phyloP scores from a whole-genome alignment of 1,140 invertebrate species.

The Centruroides sculpturatus region DNA sequence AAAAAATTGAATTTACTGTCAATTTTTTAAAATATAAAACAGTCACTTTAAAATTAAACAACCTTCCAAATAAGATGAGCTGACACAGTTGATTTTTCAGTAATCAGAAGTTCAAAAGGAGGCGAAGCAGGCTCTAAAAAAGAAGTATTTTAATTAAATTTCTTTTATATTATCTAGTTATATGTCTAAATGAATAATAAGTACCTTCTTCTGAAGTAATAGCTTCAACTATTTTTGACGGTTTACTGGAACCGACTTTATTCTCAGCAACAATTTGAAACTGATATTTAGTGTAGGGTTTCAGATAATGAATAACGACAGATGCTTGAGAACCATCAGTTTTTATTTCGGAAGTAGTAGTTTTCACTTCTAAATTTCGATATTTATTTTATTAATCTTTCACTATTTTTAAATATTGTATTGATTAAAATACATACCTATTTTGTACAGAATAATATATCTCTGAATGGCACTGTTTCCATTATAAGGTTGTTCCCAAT shows the following conservation, averaged over 20 bases:
- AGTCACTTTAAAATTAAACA: neutral
- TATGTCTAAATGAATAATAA: too few relatives aligned
- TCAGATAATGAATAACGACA: slow-evolving; percentile 8
- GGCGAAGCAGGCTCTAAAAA: slow-evolving; percentile 27
- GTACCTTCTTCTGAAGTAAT: slow-evolving; percentile 66
- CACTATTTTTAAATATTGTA: too few relatives aligned
- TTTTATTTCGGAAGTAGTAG: slow-evolving; percentile 5
- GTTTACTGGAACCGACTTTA: slow-evolving; percentile 50
- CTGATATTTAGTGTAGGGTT: slow-evolving; percentile 1
- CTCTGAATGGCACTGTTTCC: slow-evolving; percentile 85
- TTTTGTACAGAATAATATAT: slow-evolving; percentile 34
- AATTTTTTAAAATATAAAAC: neutral
- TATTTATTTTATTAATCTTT: too few relatives aligned
- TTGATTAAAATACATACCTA: too few relatives aligned
- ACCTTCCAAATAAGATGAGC: slow-evolving; percentile 80
- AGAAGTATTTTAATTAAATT: too few relatives aligned
- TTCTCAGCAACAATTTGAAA: slow-evolving; percentile 28
- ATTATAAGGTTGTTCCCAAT: slow-evolving; percentile 75
- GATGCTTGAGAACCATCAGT: slow-evolving; percentile 5
- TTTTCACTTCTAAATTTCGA: too few relatives aligned
- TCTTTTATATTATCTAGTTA: too few relatives aligned
- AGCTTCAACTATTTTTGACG: slow-evolving; percentile 65
- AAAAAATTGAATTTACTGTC: too few relatives aligned
- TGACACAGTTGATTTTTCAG: slow-evolving; percentile 75
- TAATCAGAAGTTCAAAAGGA: slow-evolving; percentile 52